Percentiles rank a stretch among this genome's conserved stretches.
Conservation (phyloP, 64 coral and sea anemone genomes). For the Orbicella faveolata region DNA sequence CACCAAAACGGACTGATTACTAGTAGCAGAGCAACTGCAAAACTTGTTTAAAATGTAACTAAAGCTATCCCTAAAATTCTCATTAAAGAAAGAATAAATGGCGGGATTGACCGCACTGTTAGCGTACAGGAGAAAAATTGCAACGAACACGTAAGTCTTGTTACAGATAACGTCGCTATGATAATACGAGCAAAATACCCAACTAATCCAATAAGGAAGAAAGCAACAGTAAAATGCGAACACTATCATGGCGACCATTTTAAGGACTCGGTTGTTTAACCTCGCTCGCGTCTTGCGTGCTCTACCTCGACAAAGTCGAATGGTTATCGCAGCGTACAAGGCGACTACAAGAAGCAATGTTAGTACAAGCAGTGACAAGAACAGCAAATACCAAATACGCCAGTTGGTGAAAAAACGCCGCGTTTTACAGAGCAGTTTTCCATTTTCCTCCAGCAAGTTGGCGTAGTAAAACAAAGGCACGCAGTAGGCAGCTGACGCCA, state of each 20-base stretch:
- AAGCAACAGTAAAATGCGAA: constrained; percentile 64
- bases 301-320: constrained; percentile 45
- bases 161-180: constrained; percentile 12
- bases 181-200: constrained; percentile 54
- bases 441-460: constrained; percentile 12
- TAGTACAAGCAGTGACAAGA: constrained; percentile 56
- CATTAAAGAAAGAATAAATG: constrained; percentile 69
- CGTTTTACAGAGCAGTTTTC: constrained; percentile 24
- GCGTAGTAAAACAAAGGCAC: constrained; percentile 57
- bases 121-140: constrained; percentile 56
- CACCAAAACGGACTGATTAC: not conserved
- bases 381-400: constrained; percentile 57
- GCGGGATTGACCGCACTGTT: constrained; percentile 71
- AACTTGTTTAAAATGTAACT: constrained; percentile 35
- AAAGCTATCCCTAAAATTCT: constrained; percentile 62
- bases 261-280: constrained; percentile 47
- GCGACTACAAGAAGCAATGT: constrained; percentile 42
- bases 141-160: constrained; percentile 49
- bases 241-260: constrained; percentile 62
- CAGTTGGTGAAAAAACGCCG: constrained; percentile 26
- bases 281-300: constrained; percentile 11
- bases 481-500: constrained; percentile 42
- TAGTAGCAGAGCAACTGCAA: not conserved
- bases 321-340: constrained; percentile 61
- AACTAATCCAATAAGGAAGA: constrained; percentile 83